Evolutionary conservation across 2,113 vertebrate genomes (phyloP).

Genomic region (Pomatostomus ruficeps): DNA sequence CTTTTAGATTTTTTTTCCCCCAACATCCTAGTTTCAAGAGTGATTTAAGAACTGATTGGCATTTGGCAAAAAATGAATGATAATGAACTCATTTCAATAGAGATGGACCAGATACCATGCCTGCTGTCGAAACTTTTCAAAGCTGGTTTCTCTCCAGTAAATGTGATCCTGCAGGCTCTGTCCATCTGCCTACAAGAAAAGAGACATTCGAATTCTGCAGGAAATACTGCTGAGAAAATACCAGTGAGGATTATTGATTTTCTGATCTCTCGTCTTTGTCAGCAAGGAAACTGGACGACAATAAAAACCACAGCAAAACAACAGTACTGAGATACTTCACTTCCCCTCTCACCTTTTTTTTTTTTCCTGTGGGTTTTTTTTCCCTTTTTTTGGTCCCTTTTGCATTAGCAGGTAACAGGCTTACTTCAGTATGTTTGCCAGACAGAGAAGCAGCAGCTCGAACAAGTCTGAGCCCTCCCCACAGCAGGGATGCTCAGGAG

Average conservation of each 20-base stretch:
- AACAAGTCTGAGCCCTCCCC: not conserved
- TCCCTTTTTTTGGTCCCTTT: accelerated
- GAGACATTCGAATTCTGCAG: constrained; percentile 6
- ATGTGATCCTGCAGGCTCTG: constrained; percentile 71
- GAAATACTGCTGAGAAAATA: constrained; percentile 53
- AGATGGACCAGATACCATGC: constrained; percentile 69
- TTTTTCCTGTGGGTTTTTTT: not conserved
- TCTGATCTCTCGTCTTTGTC: constrained; percentile 17
- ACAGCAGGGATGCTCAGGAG: not conserved
- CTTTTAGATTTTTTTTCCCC: not conserved
- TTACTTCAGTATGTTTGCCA: not conserved
- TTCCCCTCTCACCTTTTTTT: accelerated
- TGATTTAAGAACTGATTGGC: constrained; percentile 73
- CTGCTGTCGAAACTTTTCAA: constrained; percentile 73
- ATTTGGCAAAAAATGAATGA: constrained; percentile 74
- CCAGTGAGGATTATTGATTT: constrained; percentile 51
- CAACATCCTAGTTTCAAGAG: constrained; percentile 58
- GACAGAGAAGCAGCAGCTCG: not conserved
- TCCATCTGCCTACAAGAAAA: constrained; percentile 73
- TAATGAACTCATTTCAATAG: constrained; percentile 72
- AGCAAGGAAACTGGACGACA: not conserved
- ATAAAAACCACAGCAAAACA: not conserved
- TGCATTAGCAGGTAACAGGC: not conserved
- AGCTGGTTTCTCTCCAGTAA: constrained; percentile 71
- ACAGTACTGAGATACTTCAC: not conserved